Base-by-base conservation (phyloP, 2,797 vertebrate species). In the Mus spretus region DNA sequence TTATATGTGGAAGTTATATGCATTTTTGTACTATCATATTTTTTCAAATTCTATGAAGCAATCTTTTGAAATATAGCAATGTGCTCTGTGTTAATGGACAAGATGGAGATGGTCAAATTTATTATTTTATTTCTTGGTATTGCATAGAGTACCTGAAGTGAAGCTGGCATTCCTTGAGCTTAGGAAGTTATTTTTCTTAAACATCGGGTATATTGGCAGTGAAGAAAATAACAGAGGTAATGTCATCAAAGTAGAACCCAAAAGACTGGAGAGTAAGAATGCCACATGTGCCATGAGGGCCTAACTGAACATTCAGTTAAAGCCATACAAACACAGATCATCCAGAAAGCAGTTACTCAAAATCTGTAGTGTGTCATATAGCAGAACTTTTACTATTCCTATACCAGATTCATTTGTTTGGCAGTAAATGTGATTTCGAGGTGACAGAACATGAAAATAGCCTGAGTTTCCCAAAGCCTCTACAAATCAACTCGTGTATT, bases 391-490 rank as follows among this genome's bases (percentile, higher is more conserved):
- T 95, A 59, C 91, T 90, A 50, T 70, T 34, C 9, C 53, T 15
- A 3, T 44, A 34, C 12, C 74, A 89, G 28, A 79, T 67, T 65
- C 10, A 84, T 91, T 90, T 78, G 3, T 40, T 94, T 90, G 88
- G 19, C 55, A 94, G 50, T 47, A 92, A 90, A 89, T 83, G 47
- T 57, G 83, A 92, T 92, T 94, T 97, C 92, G 37, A 81, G 31
- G 93, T 96, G 57, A 53, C 90, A 95, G 67, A 95, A 40, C 61
- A 70, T 82, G 55, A 70, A 93, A 80, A 72, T 74, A 93, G 11
- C 63, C 11, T 3, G 24, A 85, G n/a, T 80, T 78, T 34, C 26
- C 40, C 13, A 40, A 55, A 92, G 3, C 3, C 20, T 55, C 63
- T 61, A 59, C 47, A 75, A 81, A 78, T 88, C 77, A 89, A 19